Evolutionary conservation across 2,113 vertebrate genomes (phyloP).

Genomic region (Catharus fuscescens): DNA sequence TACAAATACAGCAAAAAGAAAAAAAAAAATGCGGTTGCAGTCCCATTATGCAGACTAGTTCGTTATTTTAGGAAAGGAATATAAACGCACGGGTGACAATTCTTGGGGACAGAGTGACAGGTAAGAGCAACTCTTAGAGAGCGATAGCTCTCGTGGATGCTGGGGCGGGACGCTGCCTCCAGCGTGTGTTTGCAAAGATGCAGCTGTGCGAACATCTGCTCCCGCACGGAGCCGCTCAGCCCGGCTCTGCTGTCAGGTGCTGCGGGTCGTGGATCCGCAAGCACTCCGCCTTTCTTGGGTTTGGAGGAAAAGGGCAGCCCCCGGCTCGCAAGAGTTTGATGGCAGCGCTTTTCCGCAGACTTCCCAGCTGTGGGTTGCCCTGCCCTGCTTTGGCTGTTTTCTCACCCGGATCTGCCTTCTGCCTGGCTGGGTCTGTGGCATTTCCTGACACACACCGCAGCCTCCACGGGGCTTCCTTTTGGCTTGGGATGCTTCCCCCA

Average conservation of each 20-base stretch:
- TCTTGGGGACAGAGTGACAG: background rate
- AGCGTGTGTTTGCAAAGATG: accelerated
- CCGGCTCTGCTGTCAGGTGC: background rate
- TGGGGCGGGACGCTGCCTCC: background rate
- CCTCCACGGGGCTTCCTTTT: background rate
- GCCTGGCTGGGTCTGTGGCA: accelerated
- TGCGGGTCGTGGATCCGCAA: accelerated
- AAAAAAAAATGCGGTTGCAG: background rate
- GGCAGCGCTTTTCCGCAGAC: background rate
- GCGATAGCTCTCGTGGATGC: accelerated
- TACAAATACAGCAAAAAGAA: background rate
- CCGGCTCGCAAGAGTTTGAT: no score
- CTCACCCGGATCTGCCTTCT: accelerated
- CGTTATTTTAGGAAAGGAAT: background rate
- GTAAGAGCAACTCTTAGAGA: background rate
- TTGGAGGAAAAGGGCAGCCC: background rate
- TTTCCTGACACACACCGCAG: accelerated
- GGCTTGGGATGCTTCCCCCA: background rate
- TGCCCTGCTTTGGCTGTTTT: background rate
- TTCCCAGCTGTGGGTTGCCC: background rate
- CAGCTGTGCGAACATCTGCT: background rate
- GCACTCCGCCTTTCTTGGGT: accelerated
- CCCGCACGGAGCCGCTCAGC: background rate
- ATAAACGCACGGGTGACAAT: background rate
- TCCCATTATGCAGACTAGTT: background rate